phyloP scores from a whole-genome alignment of 2,113 vertebrate genomes.

The Hemichromis elongatus region DNA sequence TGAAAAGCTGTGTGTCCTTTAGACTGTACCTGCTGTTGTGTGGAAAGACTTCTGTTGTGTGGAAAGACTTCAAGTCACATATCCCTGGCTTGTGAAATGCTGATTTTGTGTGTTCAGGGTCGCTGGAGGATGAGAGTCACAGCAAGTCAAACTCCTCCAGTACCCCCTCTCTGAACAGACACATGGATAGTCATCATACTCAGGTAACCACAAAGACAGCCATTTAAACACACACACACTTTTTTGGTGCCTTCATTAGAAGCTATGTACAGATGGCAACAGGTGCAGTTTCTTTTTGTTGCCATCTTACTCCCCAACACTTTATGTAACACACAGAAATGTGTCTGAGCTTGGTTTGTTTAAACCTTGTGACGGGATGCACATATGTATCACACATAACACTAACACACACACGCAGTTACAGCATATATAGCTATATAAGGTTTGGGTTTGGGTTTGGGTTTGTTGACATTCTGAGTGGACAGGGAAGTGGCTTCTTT shows the following conservation, averaged over 20 bases:
- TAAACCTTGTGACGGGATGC: background rate
- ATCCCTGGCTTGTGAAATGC: background rate
- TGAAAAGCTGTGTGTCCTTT: background rate
- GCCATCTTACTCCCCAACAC: background rate
- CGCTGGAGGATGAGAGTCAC: constrained; percentile 82
- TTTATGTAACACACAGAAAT: background rate
- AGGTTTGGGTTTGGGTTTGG: constrained; percentile 33
- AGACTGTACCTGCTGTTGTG: background rate
- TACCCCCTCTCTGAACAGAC: constrained; percentile 76
- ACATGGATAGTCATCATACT: constrained; percentile 84
- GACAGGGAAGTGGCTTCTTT: constrained; percentile 38
- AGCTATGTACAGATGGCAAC: background rate
- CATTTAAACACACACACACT: background rate
- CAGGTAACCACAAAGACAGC: constrained; percentile 77
- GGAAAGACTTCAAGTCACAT: background rate
- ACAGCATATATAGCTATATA: background rate
- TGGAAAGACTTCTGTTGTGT: background rate
- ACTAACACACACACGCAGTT: background rate
- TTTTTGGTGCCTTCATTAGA: background rate
- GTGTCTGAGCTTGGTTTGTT: background rate
- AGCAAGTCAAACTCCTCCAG: constrained; percentile 74
- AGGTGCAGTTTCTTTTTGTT: background rate
- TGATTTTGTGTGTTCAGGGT: constrained; percentile 68
- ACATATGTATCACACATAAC: background rate
- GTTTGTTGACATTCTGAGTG: constrained; percentile 45